phyloP scores from a whole-genome alignment of 1,140 invertebrate genomes.

The Drosophila murphyi region DNA sequence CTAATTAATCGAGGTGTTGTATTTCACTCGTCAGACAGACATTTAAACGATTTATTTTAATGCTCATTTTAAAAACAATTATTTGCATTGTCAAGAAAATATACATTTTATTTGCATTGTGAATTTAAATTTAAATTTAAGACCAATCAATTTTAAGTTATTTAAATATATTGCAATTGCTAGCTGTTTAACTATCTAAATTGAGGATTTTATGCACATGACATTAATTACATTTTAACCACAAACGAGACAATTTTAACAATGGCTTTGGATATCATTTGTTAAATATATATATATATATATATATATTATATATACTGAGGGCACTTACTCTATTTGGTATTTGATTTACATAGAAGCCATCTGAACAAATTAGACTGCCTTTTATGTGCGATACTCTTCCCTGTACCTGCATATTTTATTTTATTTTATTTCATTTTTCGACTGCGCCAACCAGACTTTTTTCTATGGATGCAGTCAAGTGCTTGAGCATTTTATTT shows the following conservation, averaged over 20 bases:
- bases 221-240: slow-evolving; percentile 15
- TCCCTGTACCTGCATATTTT: slow-evolving; percentile 36
- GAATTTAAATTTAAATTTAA: too few relatives aligned
- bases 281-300: neutral
- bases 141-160: neutral
- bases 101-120: too few relatives aligned
- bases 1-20: slow-evolving; percentile 14
- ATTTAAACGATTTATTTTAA: slow-evolving; percentile 50
- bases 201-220: neutral
- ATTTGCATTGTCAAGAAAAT: neutral
- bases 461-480: slow-evolving; percentile 84
- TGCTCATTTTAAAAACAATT: neutral
- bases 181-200: slow-evolving; percentile 5
- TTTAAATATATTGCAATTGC: neutral
- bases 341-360: slow-evolving; percentile 42
- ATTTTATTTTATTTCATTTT: slow-evolving; percentile 38
- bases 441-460: slow-evolving; percentile 47
- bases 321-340: neutral
- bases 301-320: slow-evolving; percentile 4
- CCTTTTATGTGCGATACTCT: slow-evolving; percentile 49
- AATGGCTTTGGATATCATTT: slow-evolving; percentile 11
- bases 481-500: slow-evolving; percentile 84
- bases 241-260: neutral
- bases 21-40: slow-evolving; percentile 48
- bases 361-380: slow-evolving; percentile 77